Evolutionary conservation across 2,888 invertebrate genomes (phyloP), one percentile per base, ranked within the genome.

Genomic region (Agapostemon virescens): DNA sequence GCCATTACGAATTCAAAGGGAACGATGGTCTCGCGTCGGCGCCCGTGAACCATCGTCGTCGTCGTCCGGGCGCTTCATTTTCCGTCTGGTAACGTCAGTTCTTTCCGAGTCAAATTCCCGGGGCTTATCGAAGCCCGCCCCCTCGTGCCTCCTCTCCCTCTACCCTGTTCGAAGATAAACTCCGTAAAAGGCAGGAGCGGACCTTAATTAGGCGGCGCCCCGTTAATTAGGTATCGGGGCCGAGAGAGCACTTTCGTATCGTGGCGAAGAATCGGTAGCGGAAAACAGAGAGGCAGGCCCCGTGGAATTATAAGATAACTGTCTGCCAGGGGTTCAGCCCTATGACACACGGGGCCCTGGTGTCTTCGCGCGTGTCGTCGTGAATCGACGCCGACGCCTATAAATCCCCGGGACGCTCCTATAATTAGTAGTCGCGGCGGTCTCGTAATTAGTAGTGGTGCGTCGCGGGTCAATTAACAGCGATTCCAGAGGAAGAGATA

Each of bases 1-100:
- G 63, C 69, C 64, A 82, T 86, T 86, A 84, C 69, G 58, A 74
- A 87, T 85, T 87, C 79, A 87, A 87, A 85, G 69, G 26, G 63
- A 70, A 78, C 42, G 66, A 42, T 15, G 15, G 7, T 55, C 55
- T 7, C 55, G 33, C 26, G 5, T 30, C 68, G 76, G 13, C 38
- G 30, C 49, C 70, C 70, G 20, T 68, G 69, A 74, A 42, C 74
- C 66, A 72, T 74, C 83, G 58, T 64, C 61, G 58, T 64, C 61
- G 69, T 74, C 83, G 42, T 64, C 49, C 13, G 6, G 61, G 49
- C 7, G 49, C 68, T 84, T 84, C 84, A 71, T 81, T 75, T 73
- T 72, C 52, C 67, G 45, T 42, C 58, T 45, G 49, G 63, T 30
- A 58, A 74, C 77, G 79, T 82, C 77, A 77, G 71, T 77, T 82